phyloP scores from a whole-genome alignment of 2,797 vertebrate species.

The Tapera naevia region DNA sequence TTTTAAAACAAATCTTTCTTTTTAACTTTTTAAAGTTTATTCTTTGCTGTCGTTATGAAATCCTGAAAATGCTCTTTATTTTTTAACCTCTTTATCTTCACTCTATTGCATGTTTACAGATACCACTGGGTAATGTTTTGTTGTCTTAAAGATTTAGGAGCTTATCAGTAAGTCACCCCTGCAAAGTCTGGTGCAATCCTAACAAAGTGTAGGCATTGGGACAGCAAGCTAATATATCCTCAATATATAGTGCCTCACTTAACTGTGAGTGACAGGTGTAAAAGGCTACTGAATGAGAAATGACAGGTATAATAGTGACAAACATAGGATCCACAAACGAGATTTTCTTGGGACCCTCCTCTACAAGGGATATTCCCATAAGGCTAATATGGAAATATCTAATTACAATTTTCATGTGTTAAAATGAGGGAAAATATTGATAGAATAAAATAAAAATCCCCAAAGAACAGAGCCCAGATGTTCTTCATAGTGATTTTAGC shows the following conservation, averaged over 20 bases:
- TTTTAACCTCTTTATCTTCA: background rate
- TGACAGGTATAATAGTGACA: constrained; percentile 23
- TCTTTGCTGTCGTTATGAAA: background rate
- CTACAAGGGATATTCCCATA: constrained; percentile 11
- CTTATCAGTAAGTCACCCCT: background rate
- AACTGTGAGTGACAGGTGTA: constrained; percentile 33
- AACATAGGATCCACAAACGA: constrained; percentile 2
- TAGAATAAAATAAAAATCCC: constrained; percentile 55
- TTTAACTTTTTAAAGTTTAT: background rate
- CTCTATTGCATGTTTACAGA: background rate
- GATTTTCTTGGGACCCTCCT: constrained; percentile 30
- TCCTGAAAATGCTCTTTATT: background rate
- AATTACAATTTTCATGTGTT: constrained; percentile 54
- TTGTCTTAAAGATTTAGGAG: background rate
- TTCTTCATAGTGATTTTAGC: constrained; percentile 54
- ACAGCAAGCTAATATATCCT: background rate
- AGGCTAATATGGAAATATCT: constrained; percentile 22
- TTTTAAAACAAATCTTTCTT: background rate
- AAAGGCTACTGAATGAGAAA: constrained; percentile 45
- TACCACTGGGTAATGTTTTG: background rate
- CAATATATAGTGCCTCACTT: background rate
- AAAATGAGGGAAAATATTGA: constrained; percentile 39
- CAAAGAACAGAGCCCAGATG: constrained; percentile 47
- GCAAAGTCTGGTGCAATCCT: background rate
- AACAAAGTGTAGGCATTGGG: background rate